Conservation (phyloP, 2,888 invertebrate species). For the Sclerodermus sp. region DNA sequence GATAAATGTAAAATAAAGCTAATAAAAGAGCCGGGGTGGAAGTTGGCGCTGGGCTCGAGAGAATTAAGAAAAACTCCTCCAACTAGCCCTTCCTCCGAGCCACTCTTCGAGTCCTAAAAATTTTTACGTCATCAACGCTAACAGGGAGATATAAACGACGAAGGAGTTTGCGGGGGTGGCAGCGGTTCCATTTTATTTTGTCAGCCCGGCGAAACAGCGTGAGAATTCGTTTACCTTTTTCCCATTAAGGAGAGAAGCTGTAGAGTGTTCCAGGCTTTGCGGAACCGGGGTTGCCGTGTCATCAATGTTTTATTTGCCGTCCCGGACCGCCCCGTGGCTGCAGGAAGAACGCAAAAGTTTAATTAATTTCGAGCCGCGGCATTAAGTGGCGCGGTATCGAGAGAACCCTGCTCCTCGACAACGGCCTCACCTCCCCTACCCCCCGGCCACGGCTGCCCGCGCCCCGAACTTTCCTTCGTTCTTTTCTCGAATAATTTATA, state of each 20-base stretch:
- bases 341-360: slow-evolving; percentile 39
- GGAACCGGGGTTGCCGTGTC: slow-evolving; percentile 39
- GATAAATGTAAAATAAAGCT: too few species aligned
- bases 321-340: neutral
- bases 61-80: too few species aligned
- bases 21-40: too few species aligned
- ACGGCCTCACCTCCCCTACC: neutral
- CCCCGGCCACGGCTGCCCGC: too few species aligned
- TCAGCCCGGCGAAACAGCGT: slow-evolving; percentile 39
- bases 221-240: slow-evolving; percentile 48
- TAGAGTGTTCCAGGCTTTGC: slow-evolving; percentile 32
- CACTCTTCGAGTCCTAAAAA: too few species aligned
- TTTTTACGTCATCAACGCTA: too few species aligned
- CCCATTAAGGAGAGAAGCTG: slow-evolving; percentile 41
- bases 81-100: too few species aligned
- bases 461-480: slow-evolving; percentile 1
- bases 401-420: slow-evolving; percentile 6
- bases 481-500: neutral
- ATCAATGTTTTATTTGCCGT: slow-evolving; percentile 43
- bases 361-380: slow-evolving; percentile 42
- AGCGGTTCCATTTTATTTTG: slow-evolving; percentile 39
- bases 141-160: too few species aligned
- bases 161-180: slow-evolving; percentile 8
- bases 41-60: too few species aligned
- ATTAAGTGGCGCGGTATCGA: slow-evolving; percentile 38